Conservation (phyloP, 1,140 invertebrate species). For the Scaptodrosophila lebanonensis region DNA sequence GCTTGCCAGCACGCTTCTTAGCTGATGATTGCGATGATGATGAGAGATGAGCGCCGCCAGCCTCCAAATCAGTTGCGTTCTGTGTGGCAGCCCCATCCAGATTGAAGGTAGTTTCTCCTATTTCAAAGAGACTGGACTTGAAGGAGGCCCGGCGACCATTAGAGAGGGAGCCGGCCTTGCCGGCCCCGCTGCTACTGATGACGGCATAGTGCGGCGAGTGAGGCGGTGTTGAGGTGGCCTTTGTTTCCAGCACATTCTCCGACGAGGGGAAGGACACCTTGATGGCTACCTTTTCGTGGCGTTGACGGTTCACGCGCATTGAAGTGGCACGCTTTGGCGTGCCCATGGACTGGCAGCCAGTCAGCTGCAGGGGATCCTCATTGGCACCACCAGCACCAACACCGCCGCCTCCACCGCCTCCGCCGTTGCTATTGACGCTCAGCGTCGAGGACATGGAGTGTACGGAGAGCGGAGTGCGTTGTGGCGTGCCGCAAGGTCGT, state of each 20-base stretch:
- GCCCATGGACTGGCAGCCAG: background rate
- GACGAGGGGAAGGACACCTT: conserved; percentile 89
- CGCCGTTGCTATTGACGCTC: conserved; percentile 67
- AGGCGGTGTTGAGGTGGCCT: conserved; percentile 78
- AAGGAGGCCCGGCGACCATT: conserved; percentile 54
- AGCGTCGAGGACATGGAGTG: conserved; percentile 73
- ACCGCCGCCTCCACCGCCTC: conserved; percentile 16
- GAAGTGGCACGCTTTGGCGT: conserved; percentile 69
- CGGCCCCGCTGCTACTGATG: conserved; percentile 35
- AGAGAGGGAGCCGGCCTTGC: conserved; percentile 6
- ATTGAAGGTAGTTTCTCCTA: conserved; percentile 69
- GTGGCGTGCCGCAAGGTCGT: conserved; percentile 63
- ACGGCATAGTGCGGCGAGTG: conserved; percentile 78
- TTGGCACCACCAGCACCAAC: background rate
- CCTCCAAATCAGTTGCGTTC: conserved; percentile 32
- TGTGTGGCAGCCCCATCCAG: conserved; percentile 29
- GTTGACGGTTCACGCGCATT: conserved; percentile 79
- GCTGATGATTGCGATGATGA: conserved; percentile 60
- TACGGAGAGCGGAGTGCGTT: conserved; percentile 65
- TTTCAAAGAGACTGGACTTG: conserved; percentile 68
- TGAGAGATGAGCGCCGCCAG: conserved; percentile 34
- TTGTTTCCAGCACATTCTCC: conserved; percentile 81
- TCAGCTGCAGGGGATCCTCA: conserved; percentile 41
- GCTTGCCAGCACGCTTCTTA: conserved; percentile 77
- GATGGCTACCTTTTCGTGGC: conserved; percentile 87